A percentile compares a stretch with the other conserved stretches of the same genome.
phyloP scores from a whole-genome alignment of 1,140 invertebrate species.

The Drepana arcuata region DNA sequence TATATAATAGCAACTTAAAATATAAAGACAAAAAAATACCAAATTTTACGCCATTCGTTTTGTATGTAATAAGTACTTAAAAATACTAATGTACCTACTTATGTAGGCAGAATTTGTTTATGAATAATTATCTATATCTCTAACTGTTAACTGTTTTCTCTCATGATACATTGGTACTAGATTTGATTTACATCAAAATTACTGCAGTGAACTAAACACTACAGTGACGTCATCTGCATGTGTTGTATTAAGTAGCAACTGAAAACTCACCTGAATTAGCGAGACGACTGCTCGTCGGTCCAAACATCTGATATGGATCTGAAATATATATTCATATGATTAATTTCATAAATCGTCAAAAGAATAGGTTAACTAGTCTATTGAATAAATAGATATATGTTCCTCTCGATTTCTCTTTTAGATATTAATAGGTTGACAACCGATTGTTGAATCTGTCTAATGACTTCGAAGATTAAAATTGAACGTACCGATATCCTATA shows the following conservation, averaged over 20 bases:
- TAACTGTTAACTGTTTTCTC: too few species aligned
- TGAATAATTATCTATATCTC: neutral
- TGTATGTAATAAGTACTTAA: neutral
- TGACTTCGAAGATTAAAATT: neutral
- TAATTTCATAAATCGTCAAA: neutral
- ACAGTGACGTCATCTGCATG: neutral
- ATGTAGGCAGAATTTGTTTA: neutral
- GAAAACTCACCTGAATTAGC: conserved; percentile 87
- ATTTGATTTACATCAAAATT: too few species aligned
- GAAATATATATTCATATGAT: conserved; percentile 60
- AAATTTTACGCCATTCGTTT: too few species aligned
- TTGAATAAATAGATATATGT: neutral
- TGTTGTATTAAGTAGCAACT: neutral
- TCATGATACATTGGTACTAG: too few species aligned
- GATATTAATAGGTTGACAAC: too few species aligned
- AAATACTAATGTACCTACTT: neutral
- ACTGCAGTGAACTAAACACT: neutral
- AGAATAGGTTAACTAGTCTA: neutral
- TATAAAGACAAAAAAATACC: too few species aligned
- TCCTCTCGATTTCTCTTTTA: too few species aligned
- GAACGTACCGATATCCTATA: neutral
- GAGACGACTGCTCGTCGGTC: conserved; percentile 92
- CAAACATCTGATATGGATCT: conserved; percentile 98
- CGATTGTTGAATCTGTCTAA: too few species aligned
- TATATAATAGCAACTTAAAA: too few species aligned